phyloP scores from a whole-genome alignment of 2,888 invertebrate genomes.

The Eupithecia subumbrata region DNA sequence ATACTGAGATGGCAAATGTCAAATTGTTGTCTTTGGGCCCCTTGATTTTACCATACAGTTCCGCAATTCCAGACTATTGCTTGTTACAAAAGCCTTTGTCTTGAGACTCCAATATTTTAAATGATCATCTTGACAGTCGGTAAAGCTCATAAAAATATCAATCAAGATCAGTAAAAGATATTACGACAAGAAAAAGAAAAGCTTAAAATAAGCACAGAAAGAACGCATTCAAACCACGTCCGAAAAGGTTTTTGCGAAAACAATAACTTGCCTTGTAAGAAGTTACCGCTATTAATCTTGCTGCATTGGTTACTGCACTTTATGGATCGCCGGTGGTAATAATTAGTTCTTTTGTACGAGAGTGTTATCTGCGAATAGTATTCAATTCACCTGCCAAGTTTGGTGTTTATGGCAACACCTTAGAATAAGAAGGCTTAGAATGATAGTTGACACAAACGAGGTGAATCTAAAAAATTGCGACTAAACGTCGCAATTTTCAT shows the following conservation, averaged over 20 bases:
- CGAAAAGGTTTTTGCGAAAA: constrained; percentile 18
- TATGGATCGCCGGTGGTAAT: constrained; percentile 23
- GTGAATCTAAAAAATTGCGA: no score
- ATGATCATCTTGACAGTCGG: background rate
- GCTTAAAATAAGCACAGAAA: background rate
- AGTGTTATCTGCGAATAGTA: background rate
- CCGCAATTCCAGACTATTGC: background rate
- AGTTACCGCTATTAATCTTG: constrained; percentile 30
- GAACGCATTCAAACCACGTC: constrained; percentile 21
- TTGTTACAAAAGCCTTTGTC: background rate
- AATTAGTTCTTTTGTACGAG: constrained; percentile 32
- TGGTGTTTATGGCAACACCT: constrained; percentile 3
- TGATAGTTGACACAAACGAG: no score
- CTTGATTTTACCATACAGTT: background rate
- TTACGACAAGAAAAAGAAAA: background rate
- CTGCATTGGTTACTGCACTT: constrained; percentile 32
- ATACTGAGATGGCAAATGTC: background rate
- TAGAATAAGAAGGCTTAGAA: no score
- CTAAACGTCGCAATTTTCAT: no score
- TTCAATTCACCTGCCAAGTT: background rate
- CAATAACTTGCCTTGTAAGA: constrained; percentile 23
- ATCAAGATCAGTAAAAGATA: background rate
- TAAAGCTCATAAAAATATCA: background rate
- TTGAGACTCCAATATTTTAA: background rate
- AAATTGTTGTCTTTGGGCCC: background rate